These are phyloP conservation scores for Aphyosemion australe DNA, from an alignment of 2,113 vertebrate genomes.

Conservation along the genomic window DNA sequence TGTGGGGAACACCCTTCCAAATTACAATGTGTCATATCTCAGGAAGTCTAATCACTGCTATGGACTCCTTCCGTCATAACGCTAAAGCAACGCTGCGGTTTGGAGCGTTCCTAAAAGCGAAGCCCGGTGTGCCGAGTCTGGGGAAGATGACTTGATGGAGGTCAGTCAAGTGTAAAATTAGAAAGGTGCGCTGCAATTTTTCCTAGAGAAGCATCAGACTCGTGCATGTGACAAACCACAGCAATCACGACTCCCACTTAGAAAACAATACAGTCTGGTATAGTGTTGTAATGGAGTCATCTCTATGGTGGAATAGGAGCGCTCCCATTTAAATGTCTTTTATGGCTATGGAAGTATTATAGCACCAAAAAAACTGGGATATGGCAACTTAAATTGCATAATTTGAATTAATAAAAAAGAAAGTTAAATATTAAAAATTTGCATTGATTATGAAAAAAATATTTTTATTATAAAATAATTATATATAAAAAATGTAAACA, in stretches of 20 bases:
- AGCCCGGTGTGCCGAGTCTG: slow-evolving; percentile 12
- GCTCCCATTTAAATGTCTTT: too few relatives aligned
- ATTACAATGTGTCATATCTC: slow-evolving; percentile 46
- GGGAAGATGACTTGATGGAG: slow-evolving; percentile 16
- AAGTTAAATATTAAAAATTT: too few relatives aligned
- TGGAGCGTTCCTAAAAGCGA: slow-evolving; percentile 28
- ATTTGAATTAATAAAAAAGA: too few relatives aligned
- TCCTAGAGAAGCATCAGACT: neutral
- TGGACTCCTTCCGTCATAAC: slow-evolving; percentile 15
- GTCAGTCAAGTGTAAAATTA: slow-evolving; percentile 5
- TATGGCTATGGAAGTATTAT: too few relatives aligned
- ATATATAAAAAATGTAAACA: too few relatives aligned
- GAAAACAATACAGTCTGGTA: neutral
- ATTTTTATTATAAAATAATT: too few relatives aligned
- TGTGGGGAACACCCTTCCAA: slow-evolving; percentile 61
- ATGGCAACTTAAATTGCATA: too few relatives aligned
- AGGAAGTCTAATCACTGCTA: slow-evolving; percentile 31
- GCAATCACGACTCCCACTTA: slow-evolving; percentile 2
- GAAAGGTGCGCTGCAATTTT: slow-evolving; percentile 10
- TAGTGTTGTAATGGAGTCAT: too few relatives aligned
- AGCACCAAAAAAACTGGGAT: too few relatives aligned
- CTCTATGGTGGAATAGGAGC: too few relatives aligned
- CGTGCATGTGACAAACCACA: neutral
- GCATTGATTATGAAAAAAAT: too few relatives aligned
- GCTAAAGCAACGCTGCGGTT: slow-evolving; percentile 27